Evolutionary conservation across 2,113 vertebrate genomes (phyloP).

Genomic region (Pachycephala philippinensis): DNA sequence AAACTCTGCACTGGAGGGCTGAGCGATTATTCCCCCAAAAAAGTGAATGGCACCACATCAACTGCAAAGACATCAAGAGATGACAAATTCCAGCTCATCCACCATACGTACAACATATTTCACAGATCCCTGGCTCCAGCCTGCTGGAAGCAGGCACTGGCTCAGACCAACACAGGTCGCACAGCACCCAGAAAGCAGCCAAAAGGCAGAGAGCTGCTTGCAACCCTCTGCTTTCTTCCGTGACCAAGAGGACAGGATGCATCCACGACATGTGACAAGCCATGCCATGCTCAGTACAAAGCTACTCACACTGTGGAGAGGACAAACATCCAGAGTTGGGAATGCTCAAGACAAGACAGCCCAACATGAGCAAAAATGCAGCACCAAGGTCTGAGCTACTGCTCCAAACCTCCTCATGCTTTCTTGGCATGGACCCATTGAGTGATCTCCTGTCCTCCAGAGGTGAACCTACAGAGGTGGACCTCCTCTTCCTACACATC

Average conservation of each 20-base stretch:
- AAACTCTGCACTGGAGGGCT: background rate
- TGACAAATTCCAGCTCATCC: fast-evolving
- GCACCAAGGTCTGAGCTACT: background rate
- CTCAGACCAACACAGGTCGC: background rate
- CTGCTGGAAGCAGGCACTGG: background rate
- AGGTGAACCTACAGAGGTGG: no score
- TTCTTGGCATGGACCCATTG: background rate
- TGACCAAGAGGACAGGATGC: fast-evolving
- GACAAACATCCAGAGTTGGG: background rate
- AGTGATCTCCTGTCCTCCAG: background rate
- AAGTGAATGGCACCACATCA: background rate
- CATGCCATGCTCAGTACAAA: background rate
- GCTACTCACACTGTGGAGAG: no score
- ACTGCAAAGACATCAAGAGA: background rate
- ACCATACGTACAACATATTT: fast-evolving
- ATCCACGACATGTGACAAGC: fast-evolving
- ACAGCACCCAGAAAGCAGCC: background rate
- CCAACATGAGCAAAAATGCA: background rate
- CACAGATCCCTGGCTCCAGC: background rate
- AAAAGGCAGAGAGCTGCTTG: background rate
- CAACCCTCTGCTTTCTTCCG: background rate
- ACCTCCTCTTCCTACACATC: background rate
- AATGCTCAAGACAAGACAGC: background rate
- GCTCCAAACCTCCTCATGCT: fast-evolving
- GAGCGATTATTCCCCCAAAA: background rate